These are phyloP conservation scores for Meloidogyne hapla DNA, from an alignment of 1,140 invertebrate species.

Conservation along the genomic window DNA sequence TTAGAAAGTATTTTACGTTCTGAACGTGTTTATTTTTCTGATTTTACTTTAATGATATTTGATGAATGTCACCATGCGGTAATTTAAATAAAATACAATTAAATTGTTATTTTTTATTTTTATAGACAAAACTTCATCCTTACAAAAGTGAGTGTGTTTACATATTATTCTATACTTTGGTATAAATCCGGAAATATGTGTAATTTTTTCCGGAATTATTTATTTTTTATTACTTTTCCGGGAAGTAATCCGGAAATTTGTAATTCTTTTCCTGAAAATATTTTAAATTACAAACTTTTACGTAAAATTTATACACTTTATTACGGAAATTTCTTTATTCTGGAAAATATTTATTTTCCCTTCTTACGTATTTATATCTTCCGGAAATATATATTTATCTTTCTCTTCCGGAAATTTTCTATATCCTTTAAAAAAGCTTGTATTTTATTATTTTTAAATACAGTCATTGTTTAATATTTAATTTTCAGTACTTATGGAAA, in stretches of 20 bases:
- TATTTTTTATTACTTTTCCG: no score
- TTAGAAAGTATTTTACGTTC: conserved; percentile 41
- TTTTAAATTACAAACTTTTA: no score
- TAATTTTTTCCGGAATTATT: no score
- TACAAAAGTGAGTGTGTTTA: conserved; percentile 43
- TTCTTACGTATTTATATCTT: no score
- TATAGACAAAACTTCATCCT: conserved; percentile 39
- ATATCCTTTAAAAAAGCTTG: not conserved
- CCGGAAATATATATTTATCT: no score
- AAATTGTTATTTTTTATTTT: not conserved
- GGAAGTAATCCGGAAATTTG: no score
- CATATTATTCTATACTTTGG: conserved; percentile 8
- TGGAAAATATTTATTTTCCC: no score
- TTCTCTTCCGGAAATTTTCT: not conserved
- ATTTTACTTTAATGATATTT: conserved; percentile 51
- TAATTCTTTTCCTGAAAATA: no score
- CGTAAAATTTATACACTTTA: no score
- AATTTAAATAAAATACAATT: conserved; percentile 49
- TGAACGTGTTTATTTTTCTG: conserved; percentile 41
- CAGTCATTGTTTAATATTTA: not conserved
- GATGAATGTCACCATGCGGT: conserved; percentile 55
- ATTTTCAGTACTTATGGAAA: conserved; percentile 48
- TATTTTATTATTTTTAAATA: not conserved
- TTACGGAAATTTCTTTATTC: no score
- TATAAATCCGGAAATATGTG: no score